phyloP scores from a whole-genome alignment of 2,113 vertebrate genomes.

The Dasyprocta punctata region DNA sequence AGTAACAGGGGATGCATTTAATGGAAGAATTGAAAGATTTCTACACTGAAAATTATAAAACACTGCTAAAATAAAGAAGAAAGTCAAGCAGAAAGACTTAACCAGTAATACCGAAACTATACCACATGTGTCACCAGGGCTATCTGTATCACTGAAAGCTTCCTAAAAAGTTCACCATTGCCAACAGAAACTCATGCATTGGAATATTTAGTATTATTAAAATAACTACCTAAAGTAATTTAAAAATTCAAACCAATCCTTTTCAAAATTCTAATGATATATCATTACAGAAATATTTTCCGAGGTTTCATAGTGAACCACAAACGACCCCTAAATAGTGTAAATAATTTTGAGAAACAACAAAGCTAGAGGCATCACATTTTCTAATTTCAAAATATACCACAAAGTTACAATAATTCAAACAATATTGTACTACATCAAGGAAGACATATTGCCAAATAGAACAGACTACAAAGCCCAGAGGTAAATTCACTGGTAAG shows the following conservation, averaged over 20 bases:
- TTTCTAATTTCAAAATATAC: neutral
- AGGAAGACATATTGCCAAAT: neutral
- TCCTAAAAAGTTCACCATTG: neutral
- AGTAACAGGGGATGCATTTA: neutral
- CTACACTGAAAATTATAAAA: neutral
- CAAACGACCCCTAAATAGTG: neutral
- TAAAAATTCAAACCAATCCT: neutral
- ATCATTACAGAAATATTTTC: neutral
- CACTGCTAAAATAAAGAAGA: neutral
- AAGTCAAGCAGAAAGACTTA: neutral
- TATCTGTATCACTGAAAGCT: neutral
- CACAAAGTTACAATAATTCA: neutral
- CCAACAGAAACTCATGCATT: neutral
- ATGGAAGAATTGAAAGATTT: neutral
- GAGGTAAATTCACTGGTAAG: neutral
- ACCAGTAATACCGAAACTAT: no score
- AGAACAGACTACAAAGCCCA: neutral
- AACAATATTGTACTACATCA: neutral
- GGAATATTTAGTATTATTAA: neutral
- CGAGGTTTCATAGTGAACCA: neutral
- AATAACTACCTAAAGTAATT: neutral
- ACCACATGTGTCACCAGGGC: neutral
- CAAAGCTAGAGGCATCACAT: neutral
- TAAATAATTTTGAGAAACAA: neutral
- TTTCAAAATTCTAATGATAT: neutral